Conservation (phyloP, 2,888 invertebrate species). For the Tiphia femorata region DNA sequence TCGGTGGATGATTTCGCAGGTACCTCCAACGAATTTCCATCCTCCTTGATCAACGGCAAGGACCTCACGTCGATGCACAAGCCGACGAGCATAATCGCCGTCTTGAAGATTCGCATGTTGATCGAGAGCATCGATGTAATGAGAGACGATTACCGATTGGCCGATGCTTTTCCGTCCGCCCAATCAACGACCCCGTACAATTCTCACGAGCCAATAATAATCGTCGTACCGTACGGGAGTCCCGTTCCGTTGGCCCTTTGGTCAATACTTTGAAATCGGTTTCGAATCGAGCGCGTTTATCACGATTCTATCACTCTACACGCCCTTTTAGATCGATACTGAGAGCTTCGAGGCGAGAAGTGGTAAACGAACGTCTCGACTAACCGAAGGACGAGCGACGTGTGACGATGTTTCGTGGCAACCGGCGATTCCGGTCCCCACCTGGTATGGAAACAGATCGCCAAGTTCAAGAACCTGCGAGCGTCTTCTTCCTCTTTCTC, state of each 20-base stretch:
- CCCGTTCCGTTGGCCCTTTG: too few relatives aligned
- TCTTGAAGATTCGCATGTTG: slow-evolving; percentile 60
- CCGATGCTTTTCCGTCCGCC: background rate
- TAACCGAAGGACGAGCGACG: slow-evolving; percentile 43
- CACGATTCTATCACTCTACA: too few relatives aligned
- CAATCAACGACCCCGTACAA: too few relatives aligned
- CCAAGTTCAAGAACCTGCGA: slow-evolving; percentile 57
- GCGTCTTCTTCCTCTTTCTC: slow-evolving; percentile 5
- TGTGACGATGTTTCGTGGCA: slow-evolving; percentile 45
- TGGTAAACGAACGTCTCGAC: slow-evolving; percentile 38
- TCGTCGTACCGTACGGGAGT: too few relatives aligned
- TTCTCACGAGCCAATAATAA: too few relatives aligned
- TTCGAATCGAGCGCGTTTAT: too few relatives aligned
- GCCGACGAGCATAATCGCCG: slow-evolving; percentile 34
- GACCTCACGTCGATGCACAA: slow-evolving; percentile 18
- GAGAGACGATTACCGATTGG: background rate
- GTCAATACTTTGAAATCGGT: too few relatives aligned
- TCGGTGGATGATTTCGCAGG: background rate
- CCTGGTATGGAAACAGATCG: slow-evolving; percentile 44
- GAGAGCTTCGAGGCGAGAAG: too few relatives aligned
- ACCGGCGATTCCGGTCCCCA: slow-evolving; percentile 49
- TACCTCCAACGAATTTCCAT: background rate
- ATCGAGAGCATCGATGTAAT: slow-evolving; percentile 46
- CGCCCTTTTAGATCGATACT: too few relatives aligned
- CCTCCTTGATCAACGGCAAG: slow-evolving; percentile 29